These are phyloP conservation scores for Cylloceria caligata DNA, from an alignment of 2,888 invertebrate species.

Conservation along the genomic window DNA sequence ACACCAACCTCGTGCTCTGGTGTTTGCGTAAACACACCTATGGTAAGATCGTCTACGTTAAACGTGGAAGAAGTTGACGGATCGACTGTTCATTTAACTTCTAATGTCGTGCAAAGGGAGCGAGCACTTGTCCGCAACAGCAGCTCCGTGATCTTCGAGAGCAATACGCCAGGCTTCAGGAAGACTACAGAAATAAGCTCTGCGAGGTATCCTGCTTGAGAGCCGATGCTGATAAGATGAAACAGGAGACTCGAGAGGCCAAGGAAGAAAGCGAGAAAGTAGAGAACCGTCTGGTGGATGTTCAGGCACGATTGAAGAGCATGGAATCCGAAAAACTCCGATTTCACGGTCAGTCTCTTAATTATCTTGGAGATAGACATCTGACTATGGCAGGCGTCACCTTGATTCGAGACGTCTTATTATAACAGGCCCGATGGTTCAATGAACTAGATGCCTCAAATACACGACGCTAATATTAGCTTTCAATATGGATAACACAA, in stretches of 20 bases:
- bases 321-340: constrained; percentile 83
- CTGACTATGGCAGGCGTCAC: too few species aligned
- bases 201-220: constrained; percentile 87
- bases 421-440: too few species aligned
- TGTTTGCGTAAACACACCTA: constrained; percentile 76
- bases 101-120: constrained; percentile 69
- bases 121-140: constrained; percentile 83
- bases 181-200: constrained; percentile 89
- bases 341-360: constrained; percentile 74
- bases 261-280: constrained; percentile 86
- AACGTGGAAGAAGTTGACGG: neutral
- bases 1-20: constrained; percentile 73
- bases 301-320: constrained; percentile 85
- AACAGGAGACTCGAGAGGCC: constrained; percentile 82
- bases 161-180: constrained; percentile 88
- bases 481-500: too few species aligned
- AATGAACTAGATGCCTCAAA: too few species aligned
- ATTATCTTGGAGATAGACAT: neutral
- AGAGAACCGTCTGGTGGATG: constrained; percentile 87
- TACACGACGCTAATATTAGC: too few species aligned
- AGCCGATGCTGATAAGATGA: constrained; percentile 85
- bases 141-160: constrained; percentile 87
- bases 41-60: constrained; percentile 70
- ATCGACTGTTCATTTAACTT: neutral
- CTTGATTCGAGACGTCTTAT: too few species aligned